phyloP scores from a whole-genome alignment of 2,797 vertebrate species.

The Pygocentrus nattereri region DNA sequence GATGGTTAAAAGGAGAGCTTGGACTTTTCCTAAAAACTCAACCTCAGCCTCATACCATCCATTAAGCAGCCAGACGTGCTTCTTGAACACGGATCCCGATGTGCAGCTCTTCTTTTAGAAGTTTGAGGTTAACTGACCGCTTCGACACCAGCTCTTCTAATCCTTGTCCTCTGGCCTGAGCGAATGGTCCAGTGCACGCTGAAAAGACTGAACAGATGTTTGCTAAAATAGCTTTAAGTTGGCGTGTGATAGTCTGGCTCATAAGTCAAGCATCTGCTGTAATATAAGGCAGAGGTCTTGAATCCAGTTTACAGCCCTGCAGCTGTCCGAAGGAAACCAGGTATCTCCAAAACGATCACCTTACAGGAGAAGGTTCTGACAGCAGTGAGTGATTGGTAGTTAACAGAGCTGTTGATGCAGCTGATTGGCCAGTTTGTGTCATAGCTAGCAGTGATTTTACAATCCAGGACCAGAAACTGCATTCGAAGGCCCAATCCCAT shows the following conservation, averaged over 20 bases:
- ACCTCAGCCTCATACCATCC: not conserved
- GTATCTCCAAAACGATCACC: no score
- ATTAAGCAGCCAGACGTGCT: not conserved
- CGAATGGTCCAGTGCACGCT: slow-evolving; percentile 2
- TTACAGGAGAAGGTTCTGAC: no score
- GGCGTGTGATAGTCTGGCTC: no score
- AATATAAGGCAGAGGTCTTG: not conserved
- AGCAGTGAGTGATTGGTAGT: no score
- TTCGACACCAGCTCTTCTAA: slow-evolving; percentile 42
- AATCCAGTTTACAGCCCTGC: no score
- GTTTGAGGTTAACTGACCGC: not conserved
- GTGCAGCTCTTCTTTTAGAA: slow-evolving; percentile 26
- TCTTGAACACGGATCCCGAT: slow-evolving; percentile 1
- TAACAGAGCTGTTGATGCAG: no score
- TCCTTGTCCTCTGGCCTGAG: slow-evolving; percentile 44
- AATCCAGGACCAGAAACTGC: no score
- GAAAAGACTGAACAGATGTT: not conserved
- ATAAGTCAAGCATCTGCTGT: not conserved
- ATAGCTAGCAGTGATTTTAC: no score
- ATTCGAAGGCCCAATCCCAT: no score
- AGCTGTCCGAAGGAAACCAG: no score
- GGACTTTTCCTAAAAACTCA: slow-evolving; percentile 19
- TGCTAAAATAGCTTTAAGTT: not conserved
- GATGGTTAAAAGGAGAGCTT: slow-evolving; percentile 50
- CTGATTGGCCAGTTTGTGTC: no score